Conservation (phyloP, 2,888 invertebrate species). For the Orthosia gracilis region DNA sequence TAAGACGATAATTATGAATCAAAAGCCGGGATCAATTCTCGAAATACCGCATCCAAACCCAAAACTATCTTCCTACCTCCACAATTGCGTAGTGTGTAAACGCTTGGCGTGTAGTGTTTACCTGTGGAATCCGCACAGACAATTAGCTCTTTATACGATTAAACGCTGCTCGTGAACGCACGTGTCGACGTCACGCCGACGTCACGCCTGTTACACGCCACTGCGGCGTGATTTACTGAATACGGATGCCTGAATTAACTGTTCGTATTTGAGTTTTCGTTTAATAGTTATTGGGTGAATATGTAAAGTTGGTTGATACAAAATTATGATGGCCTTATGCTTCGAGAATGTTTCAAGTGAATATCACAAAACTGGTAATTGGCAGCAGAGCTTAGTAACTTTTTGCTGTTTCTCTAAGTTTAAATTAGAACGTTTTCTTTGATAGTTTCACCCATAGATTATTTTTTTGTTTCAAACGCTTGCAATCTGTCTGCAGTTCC, state of each 20-base stretch:
- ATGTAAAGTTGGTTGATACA: not conserved
- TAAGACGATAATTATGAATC: not conserved
- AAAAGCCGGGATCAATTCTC: not conserved
- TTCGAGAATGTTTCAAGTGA: not conserved
- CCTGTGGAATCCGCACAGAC: conserved; percentile 89
- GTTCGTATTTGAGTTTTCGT: conserved; percentile 55
- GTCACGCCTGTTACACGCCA: conserved; percentile 68
- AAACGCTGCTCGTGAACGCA: conserved; percentile 81
- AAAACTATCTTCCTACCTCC: conserved; percentile 63
- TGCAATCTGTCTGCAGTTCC: not conserved
- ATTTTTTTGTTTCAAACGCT: not conserved
- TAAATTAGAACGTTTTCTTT: not conserved
- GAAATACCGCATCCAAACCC: conserved; percentile 11
- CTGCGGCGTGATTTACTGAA: conserved; percentile 60
- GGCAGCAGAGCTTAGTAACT: no score
- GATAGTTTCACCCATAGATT: no score
- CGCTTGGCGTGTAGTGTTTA: conserved; percentile 85
- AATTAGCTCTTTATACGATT: conserved; percentile 90
- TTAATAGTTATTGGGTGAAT: conserved; percentile 42
- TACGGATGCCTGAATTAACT: conserved; percentile 58
- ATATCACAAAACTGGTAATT: no score
- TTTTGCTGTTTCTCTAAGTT: not conserved
- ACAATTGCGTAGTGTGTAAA: conserved; percentile 77
- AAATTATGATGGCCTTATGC: conserved; percentile 7
- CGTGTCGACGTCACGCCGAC: conserved; percentile 78